Base-by-base conservation (phyloP, 2,113 vertebrate species). In the Coptodon bakossiorum region DNA sequence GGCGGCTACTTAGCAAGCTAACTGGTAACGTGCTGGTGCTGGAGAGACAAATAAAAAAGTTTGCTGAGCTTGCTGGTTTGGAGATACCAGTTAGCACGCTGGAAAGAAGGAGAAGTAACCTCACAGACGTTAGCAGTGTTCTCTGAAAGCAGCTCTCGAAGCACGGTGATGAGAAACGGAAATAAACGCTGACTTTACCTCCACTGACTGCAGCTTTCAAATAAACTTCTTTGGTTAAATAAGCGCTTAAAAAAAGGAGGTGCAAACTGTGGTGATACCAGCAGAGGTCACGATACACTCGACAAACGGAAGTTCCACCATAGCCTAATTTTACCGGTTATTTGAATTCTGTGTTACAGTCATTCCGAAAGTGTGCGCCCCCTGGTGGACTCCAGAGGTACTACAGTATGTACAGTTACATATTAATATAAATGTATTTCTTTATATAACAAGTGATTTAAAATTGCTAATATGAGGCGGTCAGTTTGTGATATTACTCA, bases 381-480 rank as follows among this genome's bases (percentile, higher is more conserved):
- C 61, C 31, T 12, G 31, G 61, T 66, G 61, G 31, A 0, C 34
- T 38, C 17, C 61, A 7, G 17, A n/a, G 31, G 61, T 3, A n/a
- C 61, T 66, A 12, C 31, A 11, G 29, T 19, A 63, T 36, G 1
- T 63, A 36, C 6, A 34, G 16, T 34, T 1, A 34, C 57, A 34
- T 61, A 34, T 61, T 34, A 63, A 19, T 63, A 63, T 7, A 36
- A 63, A 34, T 1, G 0, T 0, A 19, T 63, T 66, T n/a, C 0
- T 1, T 66, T 4, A 36, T 66, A 12, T n/a, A 66, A 66, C 17
- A 66, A 36, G 61, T 5, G 31, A 66, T 66, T 66, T 66, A 36
- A 66, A 66, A 66, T 2, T 19, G 17, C 9, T 36, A 36, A 66
- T 61, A 59, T 63, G 9, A 66, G 6, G 3, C 19, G 6, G 16